phyloP scores from a whole-genome alignment of 1,140 invertebrate genomes.

The Chrysomallon squamiferum region DNA sequence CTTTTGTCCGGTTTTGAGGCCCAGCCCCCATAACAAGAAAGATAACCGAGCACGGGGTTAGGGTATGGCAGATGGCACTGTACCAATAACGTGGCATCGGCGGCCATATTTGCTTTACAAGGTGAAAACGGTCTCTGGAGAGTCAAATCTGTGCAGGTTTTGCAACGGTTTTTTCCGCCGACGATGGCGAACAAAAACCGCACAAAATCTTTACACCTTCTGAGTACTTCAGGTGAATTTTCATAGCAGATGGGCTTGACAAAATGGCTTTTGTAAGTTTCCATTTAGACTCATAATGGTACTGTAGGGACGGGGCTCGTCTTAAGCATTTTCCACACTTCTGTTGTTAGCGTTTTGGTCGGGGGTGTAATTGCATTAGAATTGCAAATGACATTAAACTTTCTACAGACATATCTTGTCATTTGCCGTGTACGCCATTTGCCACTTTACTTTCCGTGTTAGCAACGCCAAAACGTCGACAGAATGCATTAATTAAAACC shows the following conservation, averaged over 20 bases:
- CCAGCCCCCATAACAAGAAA: too few species aligned
- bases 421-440: background rate
- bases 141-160: too few species aligned
- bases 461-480: background rate
- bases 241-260: background rate
- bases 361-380: constrained; percentile 5
- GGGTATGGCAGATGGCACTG: too few species aligned
- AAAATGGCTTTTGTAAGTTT: background rate
- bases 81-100: too few species aligned
- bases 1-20: too few species aligned
- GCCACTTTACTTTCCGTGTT: too few species aligned
- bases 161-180: too few species aligned
- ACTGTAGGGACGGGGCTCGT: background rate
- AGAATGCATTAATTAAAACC: background rate
- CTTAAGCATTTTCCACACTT: background rate
- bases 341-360: background rate
- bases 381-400: constrained; percentile 6
- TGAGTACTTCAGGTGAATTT: constrained; percentile 3
- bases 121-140: too few species aligned
- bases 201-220: constrained; percentile 3
- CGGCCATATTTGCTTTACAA: too few species aligned
- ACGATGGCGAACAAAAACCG: constrained; percentile 1
- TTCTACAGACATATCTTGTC: constrained; percentile 1
- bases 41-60: too few species aligned
- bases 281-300: background rate